phyloP scores from a whole-genome alignment of 2,113 vertebrate genomes.

The Indri indri region DNA sequence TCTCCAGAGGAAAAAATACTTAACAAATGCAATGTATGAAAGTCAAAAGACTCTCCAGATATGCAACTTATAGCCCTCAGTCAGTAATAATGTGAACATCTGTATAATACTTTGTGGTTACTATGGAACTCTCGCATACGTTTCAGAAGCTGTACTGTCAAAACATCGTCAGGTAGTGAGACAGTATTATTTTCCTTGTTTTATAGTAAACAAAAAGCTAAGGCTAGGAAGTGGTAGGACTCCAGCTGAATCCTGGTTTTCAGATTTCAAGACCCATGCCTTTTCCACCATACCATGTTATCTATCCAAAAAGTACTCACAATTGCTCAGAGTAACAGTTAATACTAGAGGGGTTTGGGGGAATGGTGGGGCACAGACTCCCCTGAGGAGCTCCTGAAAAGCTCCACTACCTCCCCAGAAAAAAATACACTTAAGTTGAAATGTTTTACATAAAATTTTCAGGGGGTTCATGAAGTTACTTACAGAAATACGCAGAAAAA shows the following conservation, averaged over 20 bases:
- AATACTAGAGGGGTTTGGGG: not conserved
- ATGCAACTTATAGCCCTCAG: not conserved
- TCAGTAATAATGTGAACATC: not conserved
- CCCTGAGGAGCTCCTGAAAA: not conserved
- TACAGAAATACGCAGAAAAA: not conserved
- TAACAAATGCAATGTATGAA: not conserved
- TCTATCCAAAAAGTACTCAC: not conserved
- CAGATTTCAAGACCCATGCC: not conserved
- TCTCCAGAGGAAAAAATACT: not conserved
- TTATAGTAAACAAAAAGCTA: not conserved
- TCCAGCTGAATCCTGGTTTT: not conserved
- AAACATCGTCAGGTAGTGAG: not conserved
- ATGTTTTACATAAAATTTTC: not conserved
- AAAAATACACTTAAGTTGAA: not conserved
- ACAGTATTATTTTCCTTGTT: not conserved
- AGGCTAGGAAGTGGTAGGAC: not conserved
- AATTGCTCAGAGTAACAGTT: not conserved
- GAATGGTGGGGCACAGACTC: not conserved
- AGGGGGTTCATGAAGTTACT: not conserved
- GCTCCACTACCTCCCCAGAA: not conserved
- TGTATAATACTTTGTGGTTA: not conserved
- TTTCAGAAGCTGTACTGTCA: not conserved
- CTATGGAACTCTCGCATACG: not conserved
- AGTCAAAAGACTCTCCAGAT: not conserved
- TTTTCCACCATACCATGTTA: not conserved